Percentiles rank a stretch among this genome's conserved stretches.
phyloP scores from a whole-genome alignment of 2,888 invertebrate species.

The Nymphalis c-album region DNA sequence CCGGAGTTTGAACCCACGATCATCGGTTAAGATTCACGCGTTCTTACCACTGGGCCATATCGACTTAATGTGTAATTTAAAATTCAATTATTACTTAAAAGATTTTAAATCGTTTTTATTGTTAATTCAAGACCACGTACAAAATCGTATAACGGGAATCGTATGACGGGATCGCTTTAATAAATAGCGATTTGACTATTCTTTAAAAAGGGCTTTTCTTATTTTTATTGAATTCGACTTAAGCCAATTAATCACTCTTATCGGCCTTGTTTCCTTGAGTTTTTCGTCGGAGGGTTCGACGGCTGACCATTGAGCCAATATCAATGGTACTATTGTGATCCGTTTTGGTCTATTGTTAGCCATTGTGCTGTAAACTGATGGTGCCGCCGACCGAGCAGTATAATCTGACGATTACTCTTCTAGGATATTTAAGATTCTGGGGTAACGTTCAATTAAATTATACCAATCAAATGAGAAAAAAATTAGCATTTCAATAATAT shows the following conservation, averaged over 20 bases:
- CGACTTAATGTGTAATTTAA: too few relatives aligned
- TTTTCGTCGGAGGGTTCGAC: slow-evolving; percentile 63
- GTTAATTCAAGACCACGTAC: too few relatives aligned
- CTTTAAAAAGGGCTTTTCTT: slow-evolving; percentile 46
- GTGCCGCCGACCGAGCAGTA: slow-evolving; percentile 56
- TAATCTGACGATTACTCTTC: slow-evolving; percentile 73
- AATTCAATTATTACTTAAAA: too few relatives aligned
- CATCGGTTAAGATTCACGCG: too few relatives aligned
- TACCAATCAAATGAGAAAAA: slow-evolving; percentile 36
- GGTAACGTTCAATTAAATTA: not conserved
- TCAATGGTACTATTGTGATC: slow-evolving; percentile 60
- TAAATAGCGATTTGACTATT: slow-evolving; percentile 25
- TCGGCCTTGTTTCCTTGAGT: slow-evolving; percentile 70
- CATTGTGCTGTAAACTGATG: slow-evolving; percentile 74
- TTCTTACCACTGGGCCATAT: too few relatives aligned
- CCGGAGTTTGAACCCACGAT: too few relatives aligned
- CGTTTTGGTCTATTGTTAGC: slow-evolving; percentile 60
- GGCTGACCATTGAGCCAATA: slow-evolving; percentile 66
- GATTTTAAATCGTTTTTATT: too few relatives aligned
- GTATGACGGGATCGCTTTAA: not conserved
- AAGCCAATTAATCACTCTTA: slow-evolving; percentile 80
- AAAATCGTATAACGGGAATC: too few relatives aligned
- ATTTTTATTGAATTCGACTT: slow-evolving; percentile 77
- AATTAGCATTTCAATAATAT: too few relatives aligned
- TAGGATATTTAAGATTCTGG: slow-evolving; percentile 37